Evolutionary conservation across 2,113 vertebrate genomes (phyloP).

Genomic region (Australoheros scitulus): DNA sequence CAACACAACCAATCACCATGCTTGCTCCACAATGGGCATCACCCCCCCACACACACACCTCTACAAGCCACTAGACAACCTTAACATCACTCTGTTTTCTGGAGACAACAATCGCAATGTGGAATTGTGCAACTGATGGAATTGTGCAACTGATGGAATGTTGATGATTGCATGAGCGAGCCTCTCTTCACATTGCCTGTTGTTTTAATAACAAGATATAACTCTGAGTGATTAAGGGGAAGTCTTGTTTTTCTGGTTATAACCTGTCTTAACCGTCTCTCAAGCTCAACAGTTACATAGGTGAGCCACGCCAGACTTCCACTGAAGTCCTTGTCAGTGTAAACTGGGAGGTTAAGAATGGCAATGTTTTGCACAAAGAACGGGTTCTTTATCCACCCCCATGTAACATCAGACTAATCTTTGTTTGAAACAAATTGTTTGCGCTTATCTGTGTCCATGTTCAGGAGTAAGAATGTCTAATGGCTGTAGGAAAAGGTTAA

Average conservation of each 20-base stretch:
- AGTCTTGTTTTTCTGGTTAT: background rate
- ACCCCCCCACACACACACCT: constrained; percentile 12
- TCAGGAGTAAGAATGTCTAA: constrained; percentile 36
- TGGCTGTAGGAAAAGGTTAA: constrained; percentile 30
- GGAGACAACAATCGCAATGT: background rate
- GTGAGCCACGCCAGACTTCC: background rate
- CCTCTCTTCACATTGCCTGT: too few relatives aligned
- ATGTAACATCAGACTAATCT: background rate
- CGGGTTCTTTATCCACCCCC: background rate
- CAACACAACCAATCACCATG: constrained; percentile 37
- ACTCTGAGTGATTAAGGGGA: background rate
- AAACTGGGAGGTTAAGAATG: background rate
- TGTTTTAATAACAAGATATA: background rate
- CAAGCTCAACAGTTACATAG: background rate
- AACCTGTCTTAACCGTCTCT: background rate
- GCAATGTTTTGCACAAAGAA: background rate
- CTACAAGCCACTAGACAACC: constrained; percentile 37
- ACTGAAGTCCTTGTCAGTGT: background rate
- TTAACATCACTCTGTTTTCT: background rate
- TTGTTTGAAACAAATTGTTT: background rate
- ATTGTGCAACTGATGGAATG: background rate
- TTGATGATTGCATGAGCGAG: background rate
- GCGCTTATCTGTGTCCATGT: background rate
- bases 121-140: background rate
- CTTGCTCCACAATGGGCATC: background rate